A percentile compares a stretch with the other conserved stretches of the same genome.
Conservation (phyloP, 1,140 invertebrate genomes). For the Gryllus bimaculatus region DNA sequence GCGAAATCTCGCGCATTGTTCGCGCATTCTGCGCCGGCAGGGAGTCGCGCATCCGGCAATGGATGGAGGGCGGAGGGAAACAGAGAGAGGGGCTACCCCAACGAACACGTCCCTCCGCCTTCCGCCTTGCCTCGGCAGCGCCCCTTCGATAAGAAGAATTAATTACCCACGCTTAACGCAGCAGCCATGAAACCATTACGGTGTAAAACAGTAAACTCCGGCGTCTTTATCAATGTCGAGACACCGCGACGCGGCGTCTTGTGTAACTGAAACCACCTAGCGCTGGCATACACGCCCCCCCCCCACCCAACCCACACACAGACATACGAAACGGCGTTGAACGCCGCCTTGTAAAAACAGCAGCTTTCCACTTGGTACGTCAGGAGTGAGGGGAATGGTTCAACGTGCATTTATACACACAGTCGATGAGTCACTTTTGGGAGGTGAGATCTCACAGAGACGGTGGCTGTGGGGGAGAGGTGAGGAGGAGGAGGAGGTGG, state of each 20-base stretch:
- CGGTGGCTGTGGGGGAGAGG: background rate
- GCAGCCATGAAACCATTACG: background rate
- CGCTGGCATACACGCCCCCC: background rate
- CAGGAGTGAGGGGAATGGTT: background rate
- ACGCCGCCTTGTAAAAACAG: background rate
- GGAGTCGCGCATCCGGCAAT: too few relatives aligned
- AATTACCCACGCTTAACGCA: background rate
- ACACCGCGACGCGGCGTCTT: background rate
- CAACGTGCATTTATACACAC: background rate
- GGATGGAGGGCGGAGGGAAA: too few relatives aligned
- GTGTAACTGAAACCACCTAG: background rate
- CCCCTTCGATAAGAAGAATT: background rate
- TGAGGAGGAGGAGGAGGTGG: background rate
- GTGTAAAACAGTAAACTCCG: background rate
- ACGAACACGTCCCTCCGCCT: too few relatives aligned
- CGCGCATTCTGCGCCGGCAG: too few relatives aligned
- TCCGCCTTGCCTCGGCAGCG: too few relatives aligned
- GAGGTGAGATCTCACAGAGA: background rate
- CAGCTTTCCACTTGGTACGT: background rate
- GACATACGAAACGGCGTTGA: too few relatives aligned
- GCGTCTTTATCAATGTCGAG: background rate
- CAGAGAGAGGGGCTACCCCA: too few relatives aligned
- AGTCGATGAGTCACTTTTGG: too few relatives aligned
- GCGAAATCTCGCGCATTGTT: too few relatives aligned
- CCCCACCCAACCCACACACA: background rate